Evolutionary conservation across 2,797 vertebrate genomes (phyloP).

Genomic region (Fringilla coelebs): DNA sequence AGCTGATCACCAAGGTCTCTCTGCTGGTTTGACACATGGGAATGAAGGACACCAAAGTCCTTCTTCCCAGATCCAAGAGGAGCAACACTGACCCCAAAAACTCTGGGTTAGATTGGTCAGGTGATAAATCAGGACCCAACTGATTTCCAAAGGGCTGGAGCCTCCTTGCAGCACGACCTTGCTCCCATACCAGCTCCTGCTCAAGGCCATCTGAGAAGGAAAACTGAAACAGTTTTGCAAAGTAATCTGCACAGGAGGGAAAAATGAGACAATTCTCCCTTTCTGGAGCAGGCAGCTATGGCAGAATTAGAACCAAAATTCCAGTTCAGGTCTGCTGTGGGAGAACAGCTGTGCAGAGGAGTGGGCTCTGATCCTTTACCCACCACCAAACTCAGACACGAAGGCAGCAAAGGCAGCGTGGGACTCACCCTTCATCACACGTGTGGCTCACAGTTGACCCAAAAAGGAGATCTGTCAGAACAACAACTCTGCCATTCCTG

Average conservation of each 20-base stretch:
- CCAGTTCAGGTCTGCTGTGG: background rate
- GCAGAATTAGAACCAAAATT: background rate
- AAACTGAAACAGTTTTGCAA: background rate
- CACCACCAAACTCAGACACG: accelerated
- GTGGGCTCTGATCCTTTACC: background rate
- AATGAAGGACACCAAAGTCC: background rate
- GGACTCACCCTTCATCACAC: slow-evolving; percentile 34
- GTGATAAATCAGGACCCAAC: background rate
- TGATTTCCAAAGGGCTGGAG: background rate
- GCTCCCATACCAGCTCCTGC: background rate
- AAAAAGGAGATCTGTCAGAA: slow-evolving; percentile 20
- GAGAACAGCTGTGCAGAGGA: accelerated
- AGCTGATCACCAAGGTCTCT: background rate
- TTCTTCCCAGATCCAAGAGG: background rate
- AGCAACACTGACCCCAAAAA: background rate
- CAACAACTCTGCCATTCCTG: slow-evolving; percentile 32
- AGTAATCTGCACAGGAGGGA: background rate
- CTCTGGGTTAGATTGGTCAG: background rate
- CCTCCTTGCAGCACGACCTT: background rate
- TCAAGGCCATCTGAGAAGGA: background rate
- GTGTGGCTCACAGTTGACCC: background rate
- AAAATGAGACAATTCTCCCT: background rate
- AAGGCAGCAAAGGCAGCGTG: background rate
- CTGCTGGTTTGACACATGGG: background rate
- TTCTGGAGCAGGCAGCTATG: accelerated